Evolutionary conservation across 1,140 invertebrate species (phyloP), one percentile per base, ranked within the genome.

Genomic region (Calephelis virginiensis): DNA sequence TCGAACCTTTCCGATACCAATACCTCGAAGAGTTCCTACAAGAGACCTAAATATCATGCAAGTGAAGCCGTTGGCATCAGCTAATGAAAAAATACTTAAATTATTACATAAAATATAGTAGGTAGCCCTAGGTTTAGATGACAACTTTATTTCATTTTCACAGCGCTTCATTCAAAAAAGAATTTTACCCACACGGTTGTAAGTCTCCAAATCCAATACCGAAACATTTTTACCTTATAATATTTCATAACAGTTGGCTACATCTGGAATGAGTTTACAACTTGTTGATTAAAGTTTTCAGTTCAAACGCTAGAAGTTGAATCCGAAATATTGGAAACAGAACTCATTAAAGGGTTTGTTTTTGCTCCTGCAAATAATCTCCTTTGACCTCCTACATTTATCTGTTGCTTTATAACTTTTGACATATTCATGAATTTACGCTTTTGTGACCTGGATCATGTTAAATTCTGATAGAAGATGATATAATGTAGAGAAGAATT

Each of bases 271-370:
- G 50, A 56, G 50, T 56, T 56, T 56, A 6, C 50, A 56, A 56
- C 17, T 56, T 56, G 50, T 56, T 56, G 50, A 53, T 53, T 13
- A 17, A 53, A 53, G 49, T 53, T 53, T 53, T 53, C 49, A 50
- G 48, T 50, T 50, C 48, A 50, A 50, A 50, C 14, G 48, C 14
- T 50, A 14, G 48, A 50, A 17, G 48, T 17, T 13, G 48, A 14
- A 8, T 50, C 48, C 14, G 40, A 14, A 50, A 50, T 50, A 50
- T 50, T 50, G 48, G 48, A 8, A 14, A 50, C 7, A n/a, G 13
- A 50, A 50, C 48, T 50, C 14, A 14, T 17, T n/a, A 8, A 50
- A 50, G 48, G 13, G 48, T 50, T 50, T 50, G 48, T 50, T 49
- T 49, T 50, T 13, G 48, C 48, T 14, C n/a, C n/a, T 50, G 48